Evolutionary conservation across 1,140 invertebrate genomes (phyloP).

Genomic region (Trachymyrmex cornetzi): DNA sequence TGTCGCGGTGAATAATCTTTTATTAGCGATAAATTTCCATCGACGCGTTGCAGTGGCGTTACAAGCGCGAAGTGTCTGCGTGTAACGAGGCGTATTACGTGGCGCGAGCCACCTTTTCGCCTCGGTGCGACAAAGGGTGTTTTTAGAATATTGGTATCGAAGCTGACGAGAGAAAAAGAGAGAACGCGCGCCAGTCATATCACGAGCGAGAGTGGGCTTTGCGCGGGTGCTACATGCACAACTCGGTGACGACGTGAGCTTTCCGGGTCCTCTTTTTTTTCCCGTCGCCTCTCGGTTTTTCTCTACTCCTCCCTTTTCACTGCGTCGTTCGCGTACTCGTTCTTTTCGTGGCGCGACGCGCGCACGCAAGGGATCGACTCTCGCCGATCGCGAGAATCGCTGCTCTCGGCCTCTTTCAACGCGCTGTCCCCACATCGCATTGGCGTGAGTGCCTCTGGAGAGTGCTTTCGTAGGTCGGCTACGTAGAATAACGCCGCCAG

Average conservation of each 20-base stretch:
- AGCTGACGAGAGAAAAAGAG: slow-evolving; percentile 70
- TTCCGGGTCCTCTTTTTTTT: slow-evolving; percentile 62
- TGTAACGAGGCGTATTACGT: not conserved
- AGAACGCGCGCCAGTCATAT: slow-evolving; percentile 50
- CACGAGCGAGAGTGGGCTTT: not conserved
- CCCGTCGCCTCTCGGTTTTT: slow-evolving; percentile 38
- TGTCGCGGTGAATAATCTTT: slow-evolving; percentile 16
- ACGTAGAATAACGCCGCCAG: slow-evolving; percentile 47
- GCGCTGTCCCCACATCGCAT: not conserved
- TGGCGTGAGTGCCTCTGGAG: slow-evolving; percentile 24
- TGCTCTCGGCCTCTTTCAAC: slow-evolving; percentile 51
- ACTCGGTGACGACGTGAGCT: slow-evolving; percentile 54
- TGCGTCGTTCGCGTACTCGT: not conserved
- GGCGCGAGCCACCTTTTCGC: slow-evolving; percentile 79
- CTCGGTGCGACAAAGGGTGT: slow-evolving; percentile 83
- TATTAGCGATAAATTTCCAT: slow-evolving; percentile 45
- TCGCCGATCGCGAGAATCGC: slow-evolving; percentile 63
- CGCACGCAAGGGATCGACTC: slow-evolving; percentile 62
- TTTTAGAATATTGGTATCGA: slow-evolving; percentile 87
- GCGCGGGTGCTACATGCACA: slow-evolving; percentile 44
- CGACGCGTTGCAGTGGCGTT: not conserved
- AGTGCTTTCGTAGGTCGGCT: slow-evolving; percentile 37
- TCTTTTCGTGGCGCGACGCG: slow-evolving; percentile 37
- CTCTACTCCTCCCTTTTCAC: not conserved
- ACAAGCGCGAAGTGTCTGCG: not conserved